phyloP scores from a whole-genome alignment of 1,140 invertebrate species.

The Chymomyza costata region DNA sequence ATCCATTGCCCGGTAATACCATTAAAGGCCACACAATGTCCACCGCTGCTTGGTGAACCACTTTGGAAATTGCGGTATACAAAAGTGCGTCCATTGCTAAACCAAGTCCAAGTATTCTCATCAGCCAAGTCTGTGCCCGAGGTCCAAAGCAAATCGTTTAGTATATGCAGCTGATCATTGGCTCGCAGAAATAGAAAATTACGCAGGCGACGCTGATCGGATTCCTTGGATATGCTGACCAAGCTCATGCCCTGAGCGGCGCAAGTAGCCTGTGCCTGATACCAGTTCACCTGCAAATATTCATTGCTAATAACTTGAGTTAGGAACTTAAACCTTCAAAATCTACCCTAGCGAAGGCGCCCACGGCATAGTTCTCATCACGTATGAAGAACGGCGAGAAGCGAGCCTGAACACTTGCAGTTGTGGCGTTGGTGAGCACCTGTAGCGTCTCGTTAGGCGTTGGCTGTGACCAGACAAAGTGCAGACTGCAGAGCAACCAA shows the following conservation, averaged over 20 bases:
- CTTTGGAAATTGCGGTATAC: constrained; percentile 36
- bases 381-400: constrained; percentile 25
- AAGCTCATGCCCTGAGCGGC: constrained; percentile 29
- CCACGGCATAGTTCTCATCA: constrained; percentile 25
- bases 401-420: too few relatives aligned
- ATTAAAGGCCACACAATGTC: constrained; percentile 14
- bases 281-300: constrained; percentile 44
- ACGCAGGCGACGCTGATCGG: constrained; percentile 22
- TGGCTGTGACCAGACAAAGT: background rate
- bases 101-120: constrained; percentile 24
- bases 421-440: background rate
- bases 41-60: background rate
- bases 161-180: constrained; percentile 10
- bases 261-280: constrained; percentile 29
- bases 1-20: constrained; percentile 19
- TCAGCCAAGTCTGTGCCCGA: constrained; percentile 33
- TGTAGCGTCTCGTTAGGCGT: background rate
- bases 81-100: constrained; percentile 30
- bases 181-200: constrained; percentile 20
- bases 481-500: constrained; percentile 10
- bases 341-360: constrained; percentile 31
- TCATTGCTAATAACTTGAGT: background rate
- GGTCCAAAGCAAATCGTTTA: constrained; percentile 23
- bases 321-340: too few relatives aligned
- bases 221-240: constrained; percentile 26